Evolutionary conservation across 2,888 invertebrate species (phyloP).

Genomic region (Nemoura dubitans): DNA sequence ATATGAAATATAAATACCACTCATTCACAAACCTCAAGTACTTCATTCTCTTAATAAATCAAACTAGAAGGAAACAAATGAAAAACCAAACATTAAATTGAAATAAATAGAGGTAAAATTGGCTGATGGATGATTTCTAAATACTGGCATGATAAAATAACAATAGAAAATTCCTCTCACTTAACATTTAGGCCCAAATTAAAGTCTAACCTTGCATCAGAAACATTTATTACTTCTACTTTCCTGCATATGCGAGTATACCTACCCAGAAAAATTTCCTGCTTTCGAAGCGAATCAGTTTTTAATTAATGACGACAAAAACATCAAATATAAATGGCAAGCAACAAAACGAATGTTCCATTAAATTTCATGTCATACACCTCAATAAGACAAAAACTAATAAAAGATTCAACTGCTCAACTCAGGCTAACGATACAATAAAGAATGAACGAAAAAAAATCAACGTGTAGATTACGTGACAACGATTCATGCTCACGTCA

Average conservation of each 20-base stretch:
- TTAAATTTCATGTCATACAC: not conserved
- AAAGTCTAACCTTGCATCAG: not conserved
- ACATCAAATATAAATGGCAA: not conserved
- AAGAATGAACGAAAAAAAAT: conserved; percentile 33
- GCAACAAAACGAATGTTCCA: not conserved
- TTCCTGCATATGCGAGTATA: too few relatives aligned
- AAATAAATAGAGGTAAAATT: not conserved
- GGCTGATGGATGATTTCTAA: not conserved
- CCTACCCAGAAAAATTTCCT: too few relatives aligned
- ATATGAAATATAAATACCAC: not conserved
- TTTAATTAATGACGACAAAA: not conserved
- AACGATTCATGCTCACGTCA: conserved; percentile 47
- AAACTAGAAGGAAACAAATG: not conserved
- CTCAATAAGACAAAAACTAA: not conserved
- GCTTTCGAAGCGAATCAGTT: too few relatives aligned
- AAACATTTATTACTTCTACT: not conserved
- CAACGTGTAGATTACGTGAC: not conserved
- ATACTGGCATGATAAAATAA: conserved; percentile 7
- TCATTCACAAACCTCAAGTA: not conserved
- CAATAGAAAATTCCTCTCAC: not conserved
- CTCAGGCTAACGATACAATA: conserved; percentile 19
- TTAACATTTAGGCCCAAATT: not conserved
- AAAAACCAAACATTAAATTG: not conserved
- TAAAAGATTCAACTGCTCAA: not conserved
- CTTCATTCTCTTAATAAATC: not conserved